Evolutionary conservation across 2,888 invertebrate species (phyloP).

Genomic region (Crocallis elinguaria): DNA sequence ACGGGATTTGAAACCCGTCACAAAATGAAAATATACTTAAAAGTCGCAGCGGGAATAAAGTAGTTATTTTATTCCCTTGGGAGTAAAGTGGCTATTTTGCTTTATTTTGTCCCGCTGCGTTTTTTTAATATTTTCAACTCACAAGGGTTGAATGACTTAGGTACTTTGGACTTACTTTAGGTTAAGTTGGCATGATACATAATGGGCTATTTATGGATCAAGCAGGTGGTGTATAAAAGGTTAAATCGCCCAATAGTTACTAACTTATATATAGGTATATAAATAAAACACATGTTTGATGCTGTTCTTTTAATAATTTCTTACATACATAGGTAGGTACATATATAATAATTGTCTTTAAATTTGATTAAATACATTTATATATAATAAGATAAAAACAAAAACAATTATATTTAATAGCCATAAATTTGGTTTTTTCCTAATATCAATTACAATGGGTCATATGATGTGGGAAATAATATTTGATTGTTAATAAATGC

Average conservation of each 20-base stretch:
- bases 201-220: too few species aligned
- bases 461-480: background rate
- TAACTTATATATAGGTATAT: background rate
- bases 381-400: background rate
- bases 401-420: background rate
- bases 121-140: too few species aligned
- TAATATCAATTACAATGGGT: background rate
- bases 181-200: too few species aligned
- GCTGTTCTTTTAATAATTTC: conserved; percentile 18
- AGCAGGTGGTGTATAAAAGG: too few species aligned
- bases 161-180: too few species aligned
- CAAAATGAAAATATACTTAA: too few species aligned
- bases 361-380: background rate
- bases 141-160: too few species aligned
- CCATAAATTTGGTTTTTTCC: background rate
- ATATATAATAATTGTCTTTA: conserved; percentile 3
- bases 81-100: too few species aligned
- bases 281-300: conserved; percentile 5
- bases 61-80: too few species aligned
- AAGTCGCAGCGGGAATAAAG: too few species aligned
- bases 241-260: background rate
- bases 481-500: background rate
- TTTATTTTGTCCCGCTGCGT: too few species aligned
- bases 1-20: too few species aligned
- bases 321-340: conserved; percentile 20